phyloP scores from a whole-genome alignment of 2,113 vertebrate species.

The Chionis minor region DNA sequence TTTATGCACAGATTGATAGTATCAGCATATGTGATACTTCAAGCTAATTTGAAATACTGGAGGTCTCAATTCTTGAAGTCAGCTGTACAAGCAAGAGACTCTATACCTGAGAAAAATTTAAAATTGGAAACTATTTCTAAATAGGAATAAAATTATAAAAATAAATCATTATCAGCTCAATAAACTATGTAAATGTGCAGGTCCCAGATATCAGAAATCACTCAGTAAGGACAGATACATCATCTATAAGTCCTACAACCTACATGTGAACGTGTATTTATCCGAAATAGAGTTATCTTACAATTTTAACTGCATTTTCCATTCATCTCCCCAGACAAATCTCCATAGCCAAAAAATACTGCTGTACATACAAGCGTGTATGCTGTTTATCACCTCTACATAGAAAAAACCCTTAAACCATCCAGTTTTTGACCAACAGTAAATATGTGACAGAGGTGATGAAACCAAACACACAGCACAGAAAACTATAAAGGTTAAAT shows the following conservation, averaged over 20 bases:
- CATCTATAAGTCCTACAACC: neutral
- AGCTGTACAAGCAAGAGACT: neutral
- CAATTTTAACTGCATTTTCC: neutral
- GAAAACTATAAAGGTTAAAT: neutral
- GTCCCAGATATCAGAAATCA: neutral
- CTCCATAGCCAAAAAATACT: neutral
- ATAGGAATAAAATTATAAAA: neutral
- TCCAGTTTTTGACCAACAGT: neutral
- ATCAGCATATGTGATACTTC: neutral
- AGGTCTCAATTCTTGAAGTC: neutral
- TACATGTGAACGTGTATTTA: neutral
- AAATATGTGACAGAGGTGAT: neutral
- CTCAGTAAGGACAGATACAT: neutral
- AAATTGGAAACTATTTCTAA: neutral
- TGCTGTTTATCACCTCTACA: neutral
- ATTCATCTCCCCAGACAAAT: neutral
- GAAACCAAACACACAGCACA: neutral
- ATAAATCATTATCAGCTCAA: neutral
- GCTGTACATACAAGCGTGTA: neutral
- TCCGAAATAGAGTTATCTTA: neutral
- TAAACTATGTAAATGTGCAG: neutral
- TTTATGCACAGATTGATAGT: neutral
- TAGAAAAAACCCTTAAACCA: neutral
- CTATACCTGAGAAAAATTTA: neutral
- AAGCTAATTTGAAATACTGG: neutral